Percentiles rank a stretch among this genome's conserved stretches.
Conservation (phyloP, 2,797 vertebrate genomes). For the Spinus pinus region DNA sequence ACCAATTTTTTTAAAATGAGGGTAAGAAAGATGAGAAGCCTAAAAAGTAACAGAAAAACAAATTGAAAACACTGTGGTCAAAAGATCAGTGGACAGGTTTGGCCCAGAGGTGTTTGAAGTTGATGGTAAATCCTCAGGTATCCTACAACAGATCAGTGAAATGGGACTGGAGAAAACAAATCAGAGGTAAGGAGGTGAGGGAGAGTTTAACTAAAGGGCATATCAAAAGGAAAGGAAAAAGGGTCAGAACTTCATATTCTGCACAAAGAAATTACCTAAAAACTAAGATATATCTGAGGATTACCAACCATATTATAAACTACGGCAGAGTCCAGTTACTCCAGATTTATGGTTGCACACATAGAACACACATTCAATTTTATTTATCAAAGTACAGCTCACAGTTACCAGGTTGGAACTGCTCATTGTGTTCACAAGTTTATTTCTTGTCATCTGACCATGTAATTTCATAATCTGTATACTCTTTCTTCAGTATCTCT, state of each 20-base stretch:
- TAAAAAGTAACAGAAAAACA: neutral
- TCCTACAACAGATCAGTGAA: neutral
- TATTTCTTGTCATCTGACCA: conserved; percentile 87
- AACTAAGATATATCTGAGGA: neutral
- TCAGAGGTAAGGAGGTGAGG: neutral
- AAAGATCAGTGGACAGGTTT: neutral
- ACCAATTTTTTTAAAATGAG: neutral
- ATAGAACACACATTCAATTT: neutral
- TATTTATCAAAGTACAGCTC: conserved; percentile 9
- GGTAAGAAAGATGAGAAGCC: neutral
- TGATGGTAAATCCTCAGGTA: neutral
- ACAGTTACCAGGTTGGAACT: neutral
- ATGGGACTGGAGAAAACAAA: neutral
- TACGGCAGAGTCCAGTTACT: neutral
- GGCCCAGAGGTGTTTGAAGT: neutral
- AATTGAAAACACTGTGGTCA: neutral
- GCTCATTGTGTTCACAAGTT: neutral
- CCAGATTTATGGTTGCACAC: neutral
- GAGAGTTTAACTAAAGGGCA: neutral
- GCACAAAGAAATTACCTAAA: neutral
- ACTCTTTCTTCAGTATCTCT: conserved; percentile 83
- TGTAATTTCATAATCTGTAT: conserved; percentile 83
- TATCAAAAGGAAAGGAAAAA: neutral
- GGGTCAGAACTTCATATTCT: neutral
- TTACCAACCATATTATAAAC: neutral